A percentile compares a stretch with the other conserved stretches of the same genome.
Conservation (phyloP, 2,113 vertebrate species). For the Acanthochromis polyacanthus region DNA sequence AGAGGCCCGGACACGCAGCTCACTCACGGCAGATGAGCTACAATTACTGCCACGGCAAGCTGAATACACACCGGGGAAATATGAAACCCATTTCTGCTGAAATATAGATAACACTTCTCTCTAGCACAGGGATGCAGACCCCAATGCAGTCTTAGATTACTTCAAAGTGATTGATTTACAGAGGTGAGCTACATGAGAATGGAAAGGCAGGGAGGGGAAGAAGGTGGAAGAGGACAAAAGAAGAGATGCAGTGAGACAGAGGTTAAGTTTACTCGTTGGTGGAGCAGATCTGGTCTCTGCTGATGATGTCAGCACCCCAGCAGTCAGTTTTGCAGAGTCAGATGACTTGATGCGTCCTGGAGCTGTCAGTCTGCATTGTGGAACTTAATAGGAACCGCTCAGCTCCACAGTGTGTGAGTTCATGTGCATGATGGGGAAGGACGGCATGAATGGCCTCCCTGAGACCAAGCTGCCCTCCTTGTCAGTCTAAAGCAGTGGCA, state of each 20-base stretch:
- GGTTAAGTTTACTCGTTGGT: slow-evolving; percentile 35
- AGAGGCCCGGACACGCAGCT: slow-evolving; percentile 40
- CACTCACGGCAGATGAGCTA: slow-evolving; percentile 61
- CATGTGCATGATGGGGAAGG: background rate
- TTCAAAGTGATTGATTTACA: slow-evolving; percentile 59
- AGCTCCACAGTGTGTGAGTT: slow-evolving; percentile 24
- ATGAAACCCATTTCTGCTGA: slow-evolving; percentile 57
- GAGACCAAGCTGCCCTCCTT: slow-evolving; percentile 20
- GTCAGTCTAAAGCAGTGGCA: slow-evolving; percentile 22
- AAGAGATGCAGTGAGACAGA: slow-evolving; percentile 35
- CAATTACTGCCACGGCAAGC: slow-evolving; percentile 60
- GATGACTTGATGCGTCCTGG: slow-evolving; percentile 18
- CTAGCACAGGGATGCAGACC: slow-evolving; percentile 25
- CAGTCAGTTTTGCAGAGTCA: slow-evolving; percentile 26
- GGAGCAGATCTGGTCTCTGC: slow-evolving; percentile 1
- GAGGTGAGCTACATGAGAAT: slow-evolving; percentile 30
- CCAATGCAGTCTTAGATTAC: slow-evolving; percentile 33
- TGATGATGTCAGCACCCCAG: slow-evolving; percentile 32
- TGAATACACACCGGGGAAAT: slow-evolving; percentile 57
- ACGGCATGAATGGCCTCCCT: background rate
- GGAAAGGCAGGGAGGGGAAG: slow-evolving; percentile 4
- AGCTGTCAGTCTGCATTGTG: slow-evolving; percentile 2
- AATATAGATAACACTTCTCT: slow-evolving; percentile 62
- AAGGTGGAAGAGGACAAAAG: slow-evolving; percentile 22
- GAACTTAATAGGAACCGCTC: slow-evolving; percentile 18